Base-by-base conservation (phyloP, 2,113 vertebrate species). In the Galbula dea region DNA sequence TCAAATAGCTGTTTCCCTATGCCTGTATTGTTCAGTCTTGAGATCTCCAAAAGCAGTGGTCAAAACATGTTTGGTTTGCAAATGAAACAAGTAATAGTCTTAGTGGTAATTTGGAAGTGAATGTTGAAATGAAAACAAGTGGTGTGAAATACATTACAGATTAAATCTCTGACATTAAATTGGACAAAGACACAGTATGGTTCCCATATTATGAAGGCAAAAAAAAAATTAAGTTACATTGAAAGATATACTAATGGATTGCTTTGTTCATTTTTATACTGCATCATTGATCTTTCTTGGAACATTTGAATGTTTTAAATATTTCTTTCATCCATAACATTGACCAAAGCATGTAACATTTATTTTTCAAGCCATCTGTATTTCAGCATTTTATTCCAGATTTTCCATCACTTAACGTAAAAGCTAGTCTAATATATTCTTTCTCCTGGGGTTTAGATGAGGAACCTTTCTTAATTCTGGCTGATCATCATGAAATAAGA, bases 401-500 rank as follows among this genome's bases (percentile, higher is more conserved):
- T 94, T 95, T 95, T 97, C 92, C 89, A 94, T 94, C 95, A 94
- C 93, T 95, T 94, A 95, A 97, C 80, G 93, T 94, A 93, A 97
- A 94, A 86, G 87, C 77, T 94, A 93, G 46, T 86, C 84, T 96
- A 95, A 95, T 94, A 51, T 95, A 54, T 95, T 96, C 77, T 97
- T 93, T 97, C 71, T 87, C 79, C 90, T 87, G 97, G 81, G 84
- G 89, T 97, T 97, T 98, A 99, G 99, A 97, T 96, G 99, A 99
- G 96, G 99, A 99, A 82, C 99, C 99, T 62, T 99, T 99, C 96
- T 98, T 99, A 94, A 99, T 99, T 95, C 98, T 99, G 96, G 99
- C 99, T 48, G 99, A 99, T 97, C 99, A 99, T 97, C 99, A 99
- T 89, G 99, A 99, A 96, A 99, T 99, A 95, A 98, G 99, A 94